Conservation (phyloP, 2,797 vertebrate species). For the Xenopus petersii region DNA sequence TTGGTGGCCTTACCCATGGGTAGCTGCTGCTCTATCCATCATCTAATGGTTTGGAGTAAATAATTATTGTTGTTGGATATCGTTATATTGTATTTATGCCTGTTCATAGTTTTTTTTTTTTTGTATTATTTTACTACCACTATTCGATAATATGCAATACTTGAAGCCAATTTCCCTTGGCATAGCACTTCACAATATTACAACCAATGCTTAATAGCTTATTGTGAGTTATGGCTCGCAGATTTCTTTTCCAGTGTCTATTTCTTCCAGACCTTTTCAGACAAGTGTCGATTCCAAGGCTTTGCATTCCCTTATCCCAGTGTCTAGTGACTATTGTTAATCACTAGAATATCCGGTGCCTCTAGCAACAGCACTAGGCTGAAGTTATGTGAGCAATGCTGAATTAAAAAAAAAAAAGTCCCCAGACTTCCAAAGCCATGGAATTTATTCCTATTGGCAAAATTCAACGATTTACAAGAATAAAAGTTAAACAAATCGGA, state of each 20-base stretch:
- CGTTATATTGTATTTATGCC: not conserved
- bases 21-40: no score
- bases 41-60: not conserved
- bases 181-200: conserved; percentile 23
- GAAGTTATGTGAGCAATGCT: conserved; percentile 31
- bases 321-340: conserved; percentile 43
- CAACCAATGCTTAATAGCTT: conserved; percentile 23
- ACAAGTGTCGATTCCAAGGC: conserved; percentile 39
- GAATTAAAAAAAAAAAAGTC: not conserved
- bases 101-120: not conserved
- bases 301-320: conserved; percentile 27
- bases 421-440: conserved; percentile 14
- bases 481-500: conserved; percentile 30
- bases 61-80: conserved; percentile 20
- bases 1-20: no score
- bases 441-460: conserved; percentile 45
- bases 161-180: conserved; percentile 29
- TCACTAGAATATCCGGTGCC: conserved; percentile 14
- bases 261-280: conserved; percentile 38
- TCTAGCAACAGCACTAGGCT: conserved; percentile 19
- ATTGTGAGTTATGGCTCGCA: not conserved
- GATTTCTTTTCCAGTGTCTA: conserved; percentile 21
- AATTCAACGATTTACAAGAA: conserved; percentile 41
- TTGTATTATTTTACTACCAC: conserved; percentile 17
- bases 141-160: not conserved